These are phyloP conservation scores for Drosophila siamana DNA, from an alignment of 2,888 invertebrate species.

Conservation along the genomic window DNA sequence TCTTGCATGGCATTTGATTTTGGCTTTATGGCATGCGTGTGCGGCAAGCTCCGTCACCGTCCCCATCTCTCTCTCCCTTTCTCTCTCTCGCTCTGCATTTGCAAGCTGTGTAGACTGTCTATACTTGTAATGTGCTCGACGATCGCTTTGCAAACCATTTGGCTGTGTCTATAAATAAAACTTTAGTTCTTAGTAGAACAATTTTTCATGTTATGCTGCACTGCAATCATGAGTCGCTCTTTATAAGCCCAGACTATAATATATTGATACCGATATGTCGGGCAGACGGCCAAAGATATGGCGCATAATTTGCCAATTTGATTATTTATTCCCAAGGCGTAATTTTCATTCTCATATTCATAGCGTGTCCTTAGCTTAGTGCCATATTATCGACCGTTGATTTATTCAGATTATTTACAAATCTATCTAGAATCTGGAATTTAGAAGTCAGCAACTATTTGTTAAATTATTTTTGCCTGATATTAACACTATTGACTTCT, in stretches of 20 bases:
- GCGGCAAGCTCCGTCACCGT: constrained; percentile 11
- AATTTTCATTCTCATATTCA: neutral
- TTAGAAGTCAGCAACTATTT: no score
- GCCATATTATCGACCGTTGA: neutral
- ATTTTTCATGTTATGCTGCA: constrained; percentile 42
- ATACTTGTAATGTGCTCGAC: constrained; percentile 4
- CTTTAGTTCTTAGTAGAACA: constrained; percentile 29
- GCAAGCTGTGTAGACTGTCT: constrained; percentile 6
- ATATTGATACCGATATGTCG: constrained; percentile 36
- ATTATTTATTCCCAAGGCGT: neutral
- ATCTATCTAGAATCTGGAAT: no score
- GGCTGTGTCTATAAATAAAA: constrained; percentile 52
- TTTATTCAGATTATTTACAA: no score
- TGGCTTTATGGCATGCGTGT: constrained; percentile 32
- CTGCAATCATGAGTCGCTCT: constrained; percentile 18
- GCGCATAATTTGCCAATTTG: constrained; percentile 23
- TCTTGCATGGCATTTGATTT: constrained; percentile 51
- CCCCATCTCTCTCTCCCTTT: neutral
- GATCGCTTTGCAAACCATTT: constrained; percentile 19
- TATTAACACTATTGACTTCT: no score
- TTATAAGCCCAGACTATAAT: constrained; percentile 1
- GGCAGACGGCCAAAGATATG: constrained; percentile 8
- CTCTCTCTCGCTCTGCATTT: no score
- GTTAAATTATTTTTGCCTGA: no score
- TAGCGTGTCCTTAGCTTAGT: neutral